Percentiles rank a stretch among this genome's conserved stretches.
Evolutionary conservation across 2,797 vertebrate species (phyloP).

Genomic region (Propithecus deckenii): DNA sequence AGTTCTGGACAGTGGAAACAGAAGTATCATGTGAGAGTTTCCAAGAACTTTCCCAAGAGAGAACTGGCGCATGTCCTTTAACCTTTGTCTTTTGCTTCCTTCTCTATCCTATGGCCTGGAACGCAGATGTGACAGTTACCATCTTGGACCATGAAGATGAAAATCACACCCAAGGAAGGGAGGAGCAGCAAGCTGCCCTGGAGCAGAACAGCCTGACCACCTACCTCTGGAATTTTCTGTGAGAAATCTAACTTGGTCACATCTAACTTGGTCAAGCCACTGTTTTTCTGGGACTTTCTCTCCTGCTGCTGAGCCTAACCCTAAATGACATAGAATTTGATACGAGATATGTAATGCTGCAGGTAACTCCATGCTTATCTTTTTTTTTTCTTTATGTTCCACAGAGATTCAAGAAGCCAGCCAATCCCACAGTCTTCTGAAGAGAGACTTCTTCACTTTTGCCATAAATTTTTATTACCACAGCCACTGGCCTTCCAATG

Average conservation of each 20-base stretch:
- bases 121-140: background rate
- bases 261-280: background rate
- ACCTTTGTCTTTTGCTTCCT: background rate
- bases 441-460: background rate
- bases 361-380: background rate
- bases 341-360: background rate
- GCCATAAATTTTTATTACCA: background rate
- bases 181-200: background rate
- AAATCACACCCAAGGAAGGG: background rate
- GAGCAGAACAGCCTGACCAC: background rate
- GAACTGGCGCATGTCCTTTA: background rate
- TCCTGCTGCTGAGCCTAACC: background rate
- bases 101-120: background rate
- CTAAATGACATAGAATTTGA: background rate
- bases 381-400: background rate
- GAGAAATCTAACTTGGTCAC: background rate
- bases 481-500: background rate
- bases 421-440: background rate
- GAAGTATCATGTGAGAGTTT: background rate
- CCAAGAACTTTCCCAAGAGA: background rate
- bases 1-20: background rate
- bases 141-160: background rate
- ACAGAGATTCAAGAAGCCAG: background rate
- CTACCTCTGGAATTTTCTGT: background rate
- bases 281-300: background rate